Evolutionary conservation across 1,140 invertebrate genomes (phyloP), one percentile per base, ranked within the genome.

Genomic region (Bombus sylvicola): DNA sequence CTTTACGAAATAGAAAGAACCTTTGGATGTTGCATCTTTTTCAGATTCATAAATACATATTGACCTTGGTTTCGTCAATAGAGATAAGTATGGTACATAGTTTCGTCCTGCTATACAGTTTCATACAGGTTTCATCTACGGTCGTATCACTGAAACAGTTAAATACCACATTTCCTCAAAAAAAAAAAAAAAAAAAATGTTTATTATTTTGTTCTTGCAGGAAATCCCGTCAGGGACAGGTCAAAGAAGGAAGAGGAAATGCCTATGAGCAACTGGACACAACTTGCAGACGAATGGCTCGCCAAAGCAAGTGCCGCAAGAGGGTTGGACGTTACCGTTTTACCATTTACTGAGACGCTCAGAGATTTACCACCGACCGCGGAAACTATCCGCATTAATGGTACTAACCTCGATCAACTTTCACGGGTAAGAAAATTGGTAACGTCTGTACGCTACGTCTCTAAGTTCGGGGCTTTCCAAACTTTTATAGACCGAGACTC

Each of bases 251-350:
- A 92, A 69, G 86, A 81, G 66, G 91, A 92, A 53, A 84, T 93
- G 64, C 87, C 91, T 37, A 86, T 89, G 34, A 92, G 85, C 47
- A 93, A 94, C 74, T 94, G 92, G 92, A 94, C 92, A 15, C 80
- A 88, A 62, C 85, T 94, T 31, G 92, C 92, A 66, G 92, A 93
- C 72, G 92, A 92, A 90, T 94, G 92, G 93, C 81, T 93, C 9
- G 69, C 79, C 1, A 92, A 88, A 86, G 73, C 72, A 28, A 82
- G 43, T 25, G 78, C 83, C 3, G 66, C 79, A 18, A 86, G 90
- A 53, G 79, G 62, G 1, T 80, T 92, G 47, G 91, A 91, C 18
- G 88, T 93, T 18, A 92, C 93, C 22, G 13, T 94, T 18, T 62
- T 94, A 37, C 93, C 93, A 57, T 90, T 90, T 25, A 88, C 66